These are phyloP conservation scores for Cremastinae sp. DNA, from an alignment of 2,888 invertebrate species.

Conservation along the genomic window DNA sequence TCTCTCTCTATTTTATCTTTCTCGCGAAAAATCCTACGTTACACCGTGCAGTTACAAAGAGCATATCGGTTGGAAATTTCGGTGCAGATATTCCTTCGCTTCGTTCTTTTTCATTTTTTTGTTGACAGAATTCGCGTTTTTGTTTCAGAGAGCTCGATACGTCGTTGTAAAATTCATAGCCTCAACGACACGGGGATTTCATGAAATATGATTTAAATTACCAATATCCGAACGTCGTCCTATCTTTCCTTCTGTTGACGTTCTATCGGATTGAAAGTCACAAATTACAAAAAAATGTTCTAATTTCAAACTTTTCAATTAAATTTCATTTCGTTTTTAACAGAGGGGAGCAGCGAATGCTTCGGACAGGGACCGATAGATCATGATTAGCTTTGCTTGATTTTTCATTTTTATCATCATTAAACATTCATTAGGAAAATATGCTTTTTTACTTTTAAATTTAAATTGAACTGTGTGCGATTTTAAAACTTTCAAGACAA, in stretches of 20 bases:
- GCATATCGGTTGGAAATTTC: conserved; percentile 23
- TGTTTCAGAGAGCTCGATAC: conserved; percentile 40
- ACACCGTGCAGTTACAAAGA: conserved; percentile 37
- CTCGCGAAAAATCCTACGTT: conserved; percentile 38
- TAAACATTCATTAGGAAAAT: too few species aligned
- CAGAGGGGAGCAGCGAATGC: too few species aligned
- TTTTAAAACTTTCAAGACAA: too few species aligned
- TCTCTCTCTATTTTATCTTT: conserved; percentile 10
- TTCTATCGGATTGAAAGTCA: background rate
- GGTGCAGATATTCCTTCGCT: background rate
- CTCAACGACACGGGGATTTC: conserved; percentile 41
- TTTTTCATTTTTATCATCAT: too few species aligned
- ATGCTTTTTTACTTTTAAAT: too few species aligned
- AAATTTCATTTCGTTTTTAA: too few species aligned
- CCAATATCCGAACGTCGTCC: conserved; percentile 42
- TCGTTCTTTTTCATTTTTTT: conserved; percentile 1
- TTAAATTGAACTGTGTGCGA: too few species aligned
- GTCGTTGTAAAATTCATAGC: conserved; percentile 32
- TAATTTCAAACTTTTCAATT: too few species aligned
- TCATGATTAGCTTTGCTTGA: too few species aligned
- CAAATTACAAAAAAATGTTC: too few species aligned
- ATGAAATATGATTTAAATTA: conserved; percentile 54
- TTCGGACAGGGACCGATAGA: too few species aligned
- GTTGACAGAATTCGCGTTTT: conserved; percentile 3
- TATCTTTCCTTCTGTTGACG: background rate